Conservation (phyloP, 2,113 vertebrate species). For the human region GRCh38 chr1:30083001-30083500, state of each 20-base stretch:
- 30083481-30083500: neutral
- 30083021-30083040: neutral
- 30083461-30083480: neutral
- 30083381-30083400: neutral
- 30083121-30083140: neutral
- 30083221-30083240: fast-evolving
- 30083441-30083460: neutral
- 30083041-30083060: neutral
- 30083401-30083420: neutral
- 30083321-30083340: fast-evolving
- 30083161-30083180: neutral
- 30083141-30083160: fast-evolving
- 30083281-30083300: neutral
- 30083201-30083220: neutral
- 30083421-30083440: neutral
- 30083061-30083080: neutral
- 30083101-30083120: too few species aligned
- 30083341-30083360: neutral
- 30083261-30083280: neutral
- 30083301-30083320: neutral
- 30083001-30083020: too few species aligned
- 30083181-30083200: fast-evolving
- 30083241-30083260: fast-evolving
- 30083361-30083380: neutral
- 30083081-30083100: neutral